These are phyloP conservation scores for Euclidia mi DNA, from an alignment of 2,888 invertebrate genomes.

Conservation along the genomic window DNA sequence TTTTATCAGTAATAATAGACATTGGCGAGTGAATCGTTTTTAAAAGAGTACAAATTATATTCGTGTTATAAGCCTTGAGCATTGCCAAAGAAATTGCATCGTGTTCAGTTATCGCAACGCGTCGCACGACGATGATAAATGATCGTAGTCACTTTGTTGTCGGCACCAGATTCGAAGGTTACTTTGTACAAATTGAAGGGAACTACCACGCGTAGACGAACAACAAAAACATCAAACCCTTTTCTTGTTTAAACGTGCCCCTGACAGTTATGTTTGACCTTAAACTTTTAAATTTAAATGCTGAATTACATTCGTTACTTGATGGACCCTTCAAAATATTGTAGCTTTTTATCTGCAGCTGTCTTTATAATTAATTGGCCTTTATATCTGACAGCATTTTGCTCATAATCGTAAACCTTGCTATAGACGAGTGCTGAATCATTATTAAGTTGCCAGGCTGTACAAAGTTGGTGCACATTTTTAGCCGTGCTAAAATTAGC, in stretches of 20 bases:
- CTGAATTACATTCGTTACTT: constrained; percentile 40
- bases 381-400: constrained; percentile 28
- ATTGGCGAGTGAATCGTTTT: constrained; percentile 35
- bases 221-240: constrained; percentile 51
- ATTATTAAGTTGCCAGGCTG: constrained; percentile 22
- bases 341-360: constrained; percentile 34
- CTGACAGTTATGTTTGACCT: constrained; percentile 54
- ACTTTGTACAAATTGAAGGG: constrained; percentile 54
- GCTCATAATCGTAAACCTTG: constrained; percentile 26
- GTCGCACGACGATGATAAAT: constrained; percentile 58
- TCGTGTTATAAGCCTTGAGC: constrained; percentile 55
- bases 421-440: constrained; percentile 33
- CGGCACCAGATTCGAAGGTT: constrained; percentile 48
- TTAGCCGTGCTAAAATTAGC: constrained; percentile 44
- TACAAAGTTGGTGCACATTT: constrained; percentile 40
- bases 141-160: constrained; percentile 53
- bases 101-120: constrained; percentile 49
- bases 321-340: constrained; percentile 48
- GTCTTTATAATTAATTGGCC: constrained; percentile 36
- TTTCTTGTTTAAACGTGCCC: constrained; percentile 53
- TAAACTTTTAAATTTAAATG: constrained; percentile 58
- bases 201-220: constrained; percentile 29
- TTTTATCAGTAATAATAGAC: constrained; percentile 34
- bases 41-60: constrained; percentile 45
- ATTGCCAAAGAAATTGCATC: constrained; percentile 59